phyloP scores from a whole-genome alignment of 2,113 vertebrate species.

The Dunckerocampus dactyliophorus region DNA sequence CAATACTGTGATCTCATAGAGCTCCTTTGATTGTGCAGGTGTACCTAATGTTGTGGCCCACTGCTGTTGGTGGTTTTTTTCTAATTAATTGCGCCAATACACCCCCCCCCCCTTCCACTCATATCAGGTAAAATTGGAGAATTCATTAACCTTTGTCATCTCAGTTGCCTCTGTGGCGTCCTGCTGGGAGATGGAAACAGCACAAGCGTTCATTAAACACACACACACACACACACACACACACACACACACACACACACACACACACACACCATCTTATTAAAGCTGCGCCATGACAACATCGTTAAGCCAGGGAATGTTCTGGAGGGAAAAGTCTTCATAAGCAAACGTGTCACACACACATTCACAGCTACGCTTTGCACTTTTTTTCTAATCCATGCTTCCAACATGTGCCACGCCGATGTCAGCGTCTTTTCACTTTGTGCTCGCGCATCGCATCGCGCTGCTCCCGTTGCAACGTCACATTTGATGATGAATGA shows the following conservation, averaged over 20 bases:
- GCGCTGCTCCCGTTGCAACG: too few relatives aligned
- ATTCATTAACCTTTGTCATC: slow-evolving; percentile 77
- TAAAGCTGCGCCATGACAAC: neutral
- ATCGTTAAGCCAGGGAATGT: neutral
- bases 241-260: neutral
- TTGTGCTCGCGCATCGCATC: too few relatives aligned
- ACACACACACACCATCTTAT: neutral
- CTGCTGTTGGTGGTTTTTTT: slow-evolving; percentile 26
- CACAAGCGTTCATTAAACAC: neutral
- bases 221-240: too few relatives aligned
- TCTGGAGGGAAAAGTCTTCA: neutral
- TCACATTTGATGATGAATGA: too few relatives aligned
- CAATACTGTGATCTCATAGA: too few relatives aligned
- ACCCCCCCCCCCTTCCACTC: slow-evolving; percentile 21
- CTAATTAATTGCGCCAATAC: slow-evolving; percentile 50
- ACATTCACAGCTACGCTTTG: neutral
- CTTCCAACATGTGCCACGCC: too few relatives aligned
- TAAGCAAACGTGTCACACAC: neutral
- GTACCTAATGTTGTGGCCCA: slow-evolving; percentile 43
- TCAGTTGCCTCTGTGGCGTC: slow-evolving; percentile 73
- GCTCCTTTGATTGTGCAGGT: neutral
- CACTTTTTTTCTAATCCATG: neutral
- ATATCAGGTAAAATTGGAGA: slow-evolving; percentile 68
- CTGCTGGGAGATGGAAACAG: slow-evolving; percentile 1
- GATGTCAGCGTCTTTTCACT: too few relatives aligned